Base-by-base conservation (phyloP, 2,113 vertebrate genomes). In the Calidris pygmaea region DNA sequence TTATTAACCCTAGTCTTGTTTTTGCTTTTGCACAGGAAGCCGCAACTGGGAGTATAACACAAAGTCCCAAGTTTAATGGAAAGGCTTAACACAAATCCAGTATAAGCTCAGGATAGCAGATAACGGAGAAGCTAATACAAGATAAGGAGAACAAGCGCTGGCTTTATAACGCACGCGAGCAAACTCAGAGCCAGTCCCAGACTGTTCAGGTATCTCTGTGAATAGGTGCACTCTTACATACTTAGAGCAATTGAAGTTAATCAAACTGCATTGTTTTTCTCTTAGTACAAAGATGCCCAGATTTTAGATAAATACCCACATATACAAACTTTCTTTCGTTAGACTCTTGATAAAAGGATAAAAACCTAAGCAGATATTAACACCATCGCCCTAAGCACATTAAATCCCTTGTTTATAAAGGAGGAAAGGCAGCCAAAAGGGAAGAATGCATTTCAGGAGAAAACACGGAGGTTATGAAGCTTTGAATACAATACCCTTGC, bases 301-400 rank as follows among this genome's bases (percentile, higher is more conserved):
- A 65, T 63, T 47, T 56, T 32, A 52, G 72, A 43, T 32, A 76
- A 85, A 85, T 47, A 41, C 20, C 14, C 17, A 15, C 34, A 21
- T 8, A 30, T 0, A 23, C 7, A 56, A 20, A 14, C 67, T 41
- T 48, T 30, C 23, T 14, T 35, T 66, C 0, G 0, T 27, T 48
- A 62, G 39, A 66, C 19, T n/a, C 35, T 16, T 26, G 30, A 80
- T 53, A 81, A 26, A 74, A 20, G 41, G n/a, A 72, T 50, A 50
- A 37, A 58, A 56, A 52, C 7, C 23, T 6, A 35, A 65, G 73
- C 66, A 65, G 18, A 22, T 41, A 21, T 14, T 19, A 43, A 58
- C 5, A 24, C 14, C 65, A 35, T 2, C 6, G 5, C 34, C 35
- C 10, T 9, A 14, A 78, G 34, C 45, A 55, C 21, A 12, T 48